phyloP scores from a whole-genome alignment of 1,140 invertebrate genomes.

The Ceratina japonica region DNA sequence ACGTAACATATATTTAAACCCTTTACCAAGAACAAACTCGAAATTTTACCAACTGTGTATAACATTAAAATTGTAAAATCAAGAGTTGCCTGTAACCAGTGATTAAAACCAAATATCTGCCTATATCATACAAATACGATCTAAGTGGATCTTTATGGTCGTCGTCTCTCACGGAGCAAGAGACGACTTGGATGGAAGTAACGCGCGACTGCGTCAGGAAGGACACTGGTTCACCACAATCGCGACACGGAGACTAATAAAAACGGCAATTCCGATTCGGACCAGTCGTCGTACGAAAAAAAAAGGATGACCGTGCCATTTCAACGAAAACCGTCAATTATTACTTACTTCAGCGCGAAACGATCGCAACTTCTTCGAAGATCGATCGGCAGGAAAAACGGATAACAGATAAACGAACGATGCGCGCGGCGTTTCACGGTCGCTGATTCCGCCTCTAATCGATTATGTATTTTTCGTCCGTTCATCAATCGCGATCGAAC shows the following conservation, averaged over 20 bases:
- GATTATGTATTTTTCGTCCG: slow-evolving; percentile 53
- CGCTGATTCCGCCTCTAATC: slow-evolving; percentile 51
- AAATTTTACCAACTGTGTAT: too few species aligned
- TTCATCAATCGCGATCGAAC: slow-evolving; percentile 14
- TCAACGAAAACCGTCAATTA: slow-evolving; percentile 48
- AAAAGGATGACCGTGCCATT: slow-evolving; percentile 42
- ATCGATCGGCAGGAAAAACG: slow-evolving; percentile 32
- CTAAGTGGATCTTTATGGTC: neutral
- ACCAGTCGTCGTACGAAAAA: neutral
- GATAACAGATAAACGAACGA: slow-evolving; percentile 57
- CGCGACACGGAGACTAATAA: slow-evolving; percentile 19
- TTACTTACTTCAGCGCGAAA: slow-evolving; percentile 41
- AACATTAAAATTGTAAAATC: too few species aligned
- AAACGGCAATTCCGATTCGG: slow-evolving; percentile 37
- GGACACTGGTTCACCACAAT: neutral
- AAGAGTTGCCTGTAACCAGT: neutral
- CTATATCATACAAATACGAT: too few species aligned
- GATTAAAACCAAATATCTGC: neutral
- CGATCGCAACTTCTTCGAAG: slow-evolving; percentile 39
- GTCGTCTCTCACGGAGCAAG: neutral
- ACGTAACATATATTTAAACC: neutral
- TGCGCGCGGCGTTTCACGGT: slow-evolving; percentile 50
- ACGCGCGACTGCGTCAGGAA: neutral
- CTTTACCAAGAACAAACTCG: neutral
- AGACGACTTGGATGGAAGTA: neutral